Percentiles rank a stretch among this genome's conserved stretches.
Evolutionary conservation across 2,888 invertebrate species (phyloP).

Genomic region (Geophilus truncorum): DNA sequence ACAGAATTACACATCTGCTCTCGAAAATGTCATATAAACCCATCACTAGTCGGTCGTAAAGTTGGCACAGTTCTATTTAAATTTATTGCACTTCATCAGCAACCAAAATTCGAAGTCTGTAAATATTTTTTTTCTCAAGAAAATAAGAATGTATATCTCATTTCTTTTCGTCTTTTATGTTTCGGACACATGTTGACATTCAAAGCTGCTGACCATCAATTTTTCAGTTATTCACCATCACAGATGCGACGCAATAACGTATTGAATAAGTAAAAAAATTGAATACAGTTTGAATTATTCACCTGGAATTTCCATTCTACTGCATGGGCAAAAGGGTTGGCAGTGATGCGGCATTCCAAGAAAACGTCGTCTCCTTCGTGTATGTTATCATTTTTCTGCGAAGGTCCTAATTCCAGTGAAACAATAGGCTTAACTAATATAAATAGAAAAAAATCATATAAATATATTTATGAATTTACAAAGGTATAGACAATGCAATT

Average conservation of each 20-base stretch:
- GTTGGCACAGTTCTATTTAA: conserved; percentile 27
- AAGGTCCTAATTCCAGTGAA: conserved; percentile 72
- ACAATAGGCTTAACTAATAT: conserved; percentile 78
- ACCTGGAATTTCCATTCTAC: conserved; percentile 83
- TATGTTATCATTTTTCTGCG: conserved; percentile 77
- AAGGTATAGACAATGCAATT: too few relatives aligned
- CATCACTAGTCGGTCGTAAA: conserved; percentile 14
- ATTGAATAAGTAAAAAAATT: background rate
- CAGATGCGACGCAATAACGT: background rate
- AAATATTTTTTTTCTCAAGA: background rate
- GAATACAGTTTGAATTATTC: conserved; percentile 37
- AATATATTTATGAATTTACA: too few relatives aligned
- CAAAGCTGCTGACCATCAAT: conserved; percentile 23
- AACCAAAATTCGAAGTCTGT: background rate
- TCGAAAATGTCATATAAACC: conserved; percentile 17
- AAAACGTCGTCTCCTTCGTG: conserved; percentile 89
- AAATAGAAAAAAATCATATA: too few relatives aligned
- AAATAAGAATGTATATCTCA: background rate
- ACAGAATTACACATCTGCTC: conserved; percentile 21
- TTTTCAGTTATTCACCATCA: background rate
- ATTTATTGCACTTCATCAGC: conserved; percentile 17
- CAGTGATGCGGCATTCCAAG: conserved; percentile 85
- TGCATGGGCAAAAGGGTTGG: conserved; percentile 78
- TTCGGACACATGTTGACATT: background rate
- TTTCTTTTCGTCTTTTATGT: background rate